These are phyloP conservation scores for Rallus crepitans DNA, from an alignment of 2,797 vertebrate species.

Conservation along the genomic window DNA sequence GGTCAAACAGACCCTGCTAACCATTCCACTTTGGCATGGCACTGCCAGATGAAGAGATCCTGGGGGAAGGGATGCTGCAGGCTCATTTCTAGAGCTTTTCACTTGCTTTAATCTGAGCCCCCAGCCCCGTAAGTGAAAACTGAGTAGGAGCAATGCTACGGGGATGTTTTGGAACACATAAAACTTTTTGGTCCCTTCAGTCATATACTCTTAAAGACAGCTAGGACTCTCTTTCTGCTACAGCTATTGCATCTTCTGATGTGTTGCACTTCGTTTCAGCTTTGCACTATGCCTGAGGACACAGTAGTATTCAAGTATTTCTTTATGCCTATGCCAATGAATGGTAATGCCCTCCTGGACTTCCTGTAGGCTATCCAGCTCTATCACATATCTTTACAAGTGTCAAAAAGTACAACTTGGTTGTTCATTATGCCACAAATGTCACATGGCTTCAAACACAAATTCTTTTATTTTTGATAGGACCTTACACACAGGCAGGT, in stretches of 20 bases:
- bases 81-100: neutral
- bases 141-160: neutral
- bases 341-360: neutral
- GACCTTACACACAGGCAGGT: neutral
- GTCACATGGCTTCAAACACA: neutral
- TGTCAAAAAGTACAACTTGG: neutral
- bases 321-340: neutral
- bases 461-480: neutral
- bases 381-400: neutral
- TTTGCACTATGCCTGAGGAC: neutral
- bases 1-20: neutral
- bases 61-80: neutral
- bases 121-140: neutral
- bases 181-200: neutral
- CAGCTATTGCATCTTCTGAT: neutral
- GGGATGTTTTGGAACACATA: accelerated
- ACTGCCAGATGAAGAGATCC: neutral
- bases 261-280: accelerated
- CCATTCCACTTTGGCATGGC: neutral
- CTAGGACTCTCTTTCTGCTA: neutral
- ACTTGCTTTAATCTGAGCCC: neutral
- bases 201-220: neutral
- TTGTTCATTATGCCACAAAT: neutral
- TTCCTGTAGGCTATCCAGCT: neutral
- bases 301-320: neutral